Evolutionary conservation across 2,113 vertebrate species (phyloP).

Genomic region (Cynopterus brachyotis): DNA sequence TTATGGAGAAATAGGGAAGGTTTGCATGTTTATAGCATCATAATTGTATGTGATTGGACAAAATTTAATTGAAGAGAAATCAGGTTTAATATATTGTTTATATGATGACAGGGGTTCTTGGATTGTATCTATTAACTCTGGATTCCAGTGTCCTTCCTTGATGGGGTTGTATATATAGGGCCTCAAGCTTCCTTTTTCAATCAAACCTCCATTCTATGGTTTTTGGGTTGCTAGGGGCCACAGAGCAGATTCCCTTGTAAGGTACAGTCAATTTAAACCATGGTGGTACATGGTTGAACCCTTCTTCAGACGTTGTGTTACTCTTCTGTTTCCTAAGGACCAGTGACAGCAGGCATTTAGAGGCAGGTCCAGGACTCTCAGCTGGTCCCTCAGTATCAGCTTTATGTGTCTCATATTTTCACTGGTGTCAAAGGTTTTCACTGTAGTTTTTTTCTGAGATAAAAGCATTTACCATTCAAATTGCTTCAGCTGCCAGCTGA

Average conservation of each 20-base stretch:
- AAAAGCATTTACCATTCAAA: constrained; percentile 31
- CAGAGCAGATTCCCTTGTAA: neutral
- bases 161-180: neutral
- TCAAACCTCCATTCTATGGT: neutral
- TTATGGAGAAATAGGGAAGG: neutral
- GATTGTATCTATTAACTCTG: neutral
- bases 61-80: constrained; percentile 30
- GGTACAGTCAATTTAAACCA: neutral
- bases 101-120: neutral
- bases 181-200: neutral
- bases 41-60: neutral
- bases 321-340: neutral
- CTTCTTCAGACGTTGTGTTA: neutral
- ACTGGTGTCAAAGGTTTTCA: neutral
- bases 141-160: neutral
- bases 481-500: neutral
- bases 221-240: neutral
- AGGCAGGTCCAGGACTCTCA: neutral
- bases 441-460: neutral
- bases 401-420: neutral
- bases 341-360: neutral
- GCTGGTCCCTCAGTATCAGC: neutral
- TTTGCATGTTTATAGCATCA: neutral
- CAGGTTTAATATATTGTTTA: neutral
- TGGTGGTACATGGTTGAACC: neutral